Percentiles rank a stretch among this genome's conserved stretches.
Evolutionary conservation across 2,888 invertebrate genomes (phyloP).

Genomic region (Punctoribates punctum): DNA sequence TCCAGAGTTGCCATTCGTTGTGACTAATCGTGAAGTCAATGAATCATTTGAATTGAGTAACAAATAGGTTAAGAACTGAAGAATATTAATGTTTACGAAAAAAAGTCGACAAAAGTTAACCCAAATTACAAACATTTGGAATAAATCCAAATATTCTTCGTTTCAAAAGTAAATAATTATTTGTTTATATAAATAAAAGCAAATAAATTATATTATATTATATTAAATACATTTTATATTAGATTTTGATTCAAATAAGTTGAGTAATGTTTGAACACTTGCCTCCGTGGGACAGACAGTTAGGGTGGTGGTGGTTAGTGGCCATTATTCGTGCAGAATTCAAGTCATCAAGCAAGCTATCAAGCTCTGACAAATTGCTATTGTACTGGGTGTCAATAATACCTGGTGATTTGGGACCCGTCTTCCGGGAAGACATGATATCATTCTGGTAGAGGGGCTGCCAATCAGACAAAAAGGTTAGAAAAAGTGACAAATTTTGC

Average conservation of each 20-base stretch:
- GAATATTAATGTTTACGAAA: not conserved
- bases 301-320: slow-evolving; percentile 15
- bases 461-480: not conserved
- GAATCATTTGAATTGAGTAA: not conserved
- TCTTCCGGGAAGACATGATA: slow-evolving; percentile 7
- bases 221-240: not conserved
- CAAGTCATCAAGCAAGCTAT: slow-evolving; percentile 83
- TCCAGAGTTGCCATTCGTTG: slow-evolving; percentile 25
- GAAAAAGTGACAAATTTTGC: not conserved
- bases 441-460: slow-evolving; percentile 42
- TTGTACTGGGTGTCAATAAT: not conserved
- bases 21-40: not conserved
- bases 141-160: not conserved
- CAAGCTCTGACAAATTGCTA: slow-evolving; percentile 77
- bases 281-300: slow-evolving; percentile 1
- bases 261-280: not conserved
- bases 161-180: not conserved
- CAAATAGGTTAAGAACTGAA: not conserved
- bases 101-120: too few relatives aligned
- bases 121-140: not conserved
- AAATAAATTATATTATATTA: not conserved
- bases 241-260: too few relatives aligned
- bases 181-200: not conserved
- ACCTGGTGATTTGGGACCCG: slow-evolving; percentile 30
- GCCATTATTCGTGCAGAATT: slow-evolving; percentile 59